Evolutionary conservation across 2,797 vertebrate genomes (phyloP).

Genomic region (Silurus aristotelis): DNA sequence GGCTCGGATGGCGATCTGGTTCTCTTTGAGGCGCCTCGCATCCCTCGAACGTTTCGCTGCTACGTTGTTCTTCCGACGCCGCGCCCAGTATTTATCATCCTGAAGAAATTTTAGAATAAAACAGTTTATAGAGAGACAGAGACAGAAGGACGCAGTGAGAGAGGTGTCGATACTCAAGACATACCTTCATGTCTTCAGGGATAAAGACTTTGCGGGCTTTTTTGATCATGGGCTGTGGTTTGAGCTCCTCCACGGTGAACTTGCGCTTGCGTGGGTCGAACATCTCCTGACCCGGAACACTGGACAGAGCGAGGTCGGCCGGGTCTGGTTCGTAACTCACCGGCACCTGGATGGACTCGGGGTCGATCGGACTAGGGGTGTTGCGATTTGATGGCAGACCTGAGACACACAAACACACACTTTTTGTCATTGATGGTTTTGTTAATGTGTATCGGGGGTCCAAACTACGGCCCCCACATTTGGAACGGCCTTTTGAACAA

Average conservation of each 20-base stretch:
- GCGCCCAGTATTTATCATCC: constrained; percentile 96
- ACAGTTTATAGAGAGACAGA: neutral
- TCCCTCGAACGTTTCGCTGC: constrained; percentile 94
- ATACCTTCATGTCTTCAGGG: constrained; percentile 96
- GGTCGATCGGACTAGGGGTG: constrained; percentile 94
- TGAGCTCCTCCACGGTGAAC: constrained; percentile 93
- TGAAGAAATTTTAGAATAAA: constrained; percentile 60
- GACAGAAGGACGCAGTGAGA: neutral
- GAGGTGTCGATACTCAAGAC: neutral
- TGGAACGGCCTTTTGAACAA: too few relatives aligned
- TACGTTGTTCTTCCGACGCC: constrained; percentile 98
- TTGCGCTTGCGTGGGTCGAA: constrained; percentile 97
- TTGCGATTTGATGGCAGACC: constrained; percentile 83
- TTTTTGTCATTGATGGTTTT: neutral
- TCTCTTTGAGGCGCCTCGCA: constrained; percentile 94
- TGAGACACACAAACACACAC: constrained; percentile 49
- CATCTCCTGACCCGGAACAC: constrained; percentile 94
- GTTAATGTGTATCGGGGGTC: neutral
- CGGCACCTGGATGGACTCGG: constrained; percentile 93
- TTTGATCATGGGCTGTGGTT: constrained; percentile 98
- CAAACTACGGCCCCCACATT: too few relatives aligned
- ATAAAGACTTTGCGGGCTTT: constrained; percentile 98
- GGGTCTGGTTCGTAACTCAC: constrained; percentile 92
- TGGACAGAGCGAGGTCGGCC: constrained; percentile 93
- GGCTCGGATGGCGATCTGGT: constrained; percentile 97